Evolutionary conservation across 2,888 invertebrate genomes (phyloP).

Genomic region (Habrosyne pyritoides): DNA sequence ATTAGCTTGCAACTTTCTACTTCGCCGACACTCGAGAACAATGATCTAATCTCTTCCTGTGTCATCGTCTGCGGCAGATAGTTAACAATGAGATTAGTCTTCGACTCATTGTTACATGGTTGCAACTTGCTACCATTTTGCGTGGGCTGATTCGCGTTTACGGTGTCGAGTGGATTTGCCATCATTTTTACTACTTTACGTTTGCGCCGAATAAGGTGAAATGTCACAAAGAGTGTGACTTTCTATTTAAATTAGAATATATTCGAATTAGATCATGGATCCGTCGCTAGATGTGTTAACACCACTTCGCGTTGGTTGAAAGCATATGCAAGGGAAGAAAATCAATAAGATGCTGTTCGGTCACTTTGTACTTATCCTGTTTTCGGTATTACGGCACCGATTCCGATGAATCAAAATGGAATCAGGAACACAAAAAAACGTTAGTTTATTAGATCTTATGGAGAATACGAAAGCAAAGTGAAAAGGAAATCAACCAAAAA

Average conservation of each 20-base stretch:
- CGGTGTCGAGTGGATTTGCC: conserved; percentile 80
- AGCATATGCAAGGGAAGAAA: conserved; percentile 83
- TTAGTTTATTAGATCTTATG: conserved; percentile 79
- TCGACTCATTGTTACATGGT: conserved; percentile 93
- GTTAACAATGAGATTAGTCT: conserved; percentile 99
- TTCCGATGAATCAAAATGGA: conserved; percentile 75
- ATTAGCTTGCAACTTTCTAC: conserved; percentile 99
- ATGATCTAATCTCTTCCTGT: conserved; percentile 96
- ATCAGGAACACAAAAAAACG: conserved; percentile 75
- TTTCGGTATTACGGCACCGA: conserved; percentile 64
- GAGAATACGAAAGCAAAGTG: conserved; percentile 81
- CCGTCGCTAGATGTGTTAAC: conserved; percentile 62
- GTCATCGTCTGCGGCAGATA: conserved; percentile 99
- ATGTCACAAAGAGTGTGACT: conserved; percentile 57
- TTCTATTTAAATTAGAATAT: conserved; percentile 47
- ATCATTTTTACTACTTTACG: conserved; percentile 75
- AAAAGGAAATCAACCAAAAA: conserved; percentile 84
- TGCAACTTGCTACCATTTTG: conserved; percentile 91
- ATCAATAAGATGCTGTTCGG: conserved; percentile 82
- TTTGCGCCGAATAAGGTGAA: conserved; percentile 63
- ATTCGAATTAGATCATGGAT: conserved; percentile 64
- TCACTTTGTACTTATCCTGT: conserved; percentile 78
- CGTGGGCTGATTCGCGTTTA: conserved; percentile 82
- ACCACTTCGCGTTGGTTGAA: conserved; percentile 82
- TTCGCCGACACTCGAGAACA: conserved; percentile 97